A percentile compares a stretch with the other conserved stretches of the same genome.
phyloP scores from a whole-genome alignment of 2,113 vertebrate genomes.

The Zosterops pallidus region DNA sequence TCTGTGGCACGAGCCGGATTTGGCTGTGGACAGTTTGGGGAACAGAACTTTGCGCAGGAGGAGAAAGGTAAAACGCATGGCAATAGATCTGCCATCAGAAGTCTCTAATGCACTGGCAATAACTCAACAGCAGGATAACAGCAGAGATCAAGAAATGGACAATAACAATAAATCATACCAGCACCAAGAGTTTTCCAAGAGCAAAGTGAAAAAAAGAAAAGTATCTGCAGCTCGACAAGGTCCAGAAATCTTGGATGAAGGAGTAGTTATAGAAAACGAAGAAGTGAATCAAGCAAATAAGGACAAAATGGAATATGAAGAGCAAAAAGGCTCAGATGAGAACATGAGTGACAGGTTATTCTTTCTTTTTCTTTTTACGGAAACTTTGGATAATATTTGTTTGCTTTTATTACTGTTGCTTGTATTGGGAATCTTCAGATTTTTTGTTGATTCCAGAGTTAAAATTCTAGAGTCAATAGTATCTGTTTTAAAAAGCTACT shows the following conservation, averaged over 20 bases:
- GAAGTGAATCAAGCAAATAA: slow-evolving; percentile 78
- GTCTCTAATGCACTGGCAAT: slow-evolving; percentile 77
- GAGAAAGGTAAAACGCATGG: slow-evolving; percentile 96
- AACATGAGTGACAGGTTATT: slow-evolving; percentile 99
- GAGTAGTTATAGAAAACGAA: slow-evolving; percentile 79
- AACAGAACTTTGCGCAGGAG: slow-evolving; percentile 88
- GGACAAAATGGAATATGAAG: slow-evolving; percentile 96
- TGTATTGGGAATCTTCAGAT: neutral
- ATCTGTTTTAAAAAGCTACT: neutral
- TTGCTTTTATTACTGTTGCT: neutral
- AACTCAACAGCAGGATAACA: slow-evolving; percentile 79
- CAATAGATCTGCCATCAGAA: slow-evolving; percentile 87
- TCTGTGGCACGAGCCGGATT: slow-evolving; percentile 79
- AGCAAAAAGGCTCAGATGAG: slow-evolving; percentile 94
- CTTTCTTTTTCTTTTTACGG: slow-evolving; percentile 34
- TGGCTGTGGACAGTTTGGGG: slow-evolving; percentile 80
- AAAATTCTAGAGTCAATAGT: neutral
- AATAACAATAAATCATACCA: slow-evolving; percentile 70
- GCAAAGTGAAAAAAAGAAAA: slow-evolving; percentile 91
- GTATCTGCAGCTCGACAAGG: slow-evolving; percentile 79
- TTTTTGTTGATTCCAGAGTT: neutral
- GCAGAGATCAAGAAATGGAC: slow-evolving; percentile 78
- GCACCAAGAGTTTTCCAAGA: slow-evolving; percentile 78
- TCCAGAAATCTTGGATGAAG: slow-evolving; percentile 79
- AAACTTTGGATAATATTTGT: neutral